Conservation (phyloP, 2,888 invertebrate genomes). For the Hoplodrina blanda region DNA sequence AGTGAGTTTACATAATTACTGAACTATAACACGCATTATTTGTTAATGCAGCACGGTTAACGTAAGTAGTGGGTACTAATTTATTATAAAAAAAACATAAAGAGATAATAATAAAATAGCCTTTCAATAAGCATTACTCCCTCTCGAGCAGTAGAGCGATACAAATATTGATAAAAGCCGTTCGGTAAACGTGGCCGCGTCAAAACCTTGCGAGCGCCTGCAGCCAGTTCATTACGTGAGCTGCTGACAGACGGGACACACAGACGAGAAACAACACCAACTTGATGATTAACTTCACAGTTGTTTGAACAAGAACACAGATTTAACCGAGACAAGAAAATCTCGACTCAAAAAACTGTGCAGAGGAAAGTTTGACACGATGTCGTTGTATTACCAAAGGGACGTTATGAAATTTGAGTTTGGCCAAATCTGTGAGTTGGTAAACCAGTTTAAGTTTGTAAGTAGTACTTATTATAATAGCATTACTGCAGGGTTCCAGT, state of each 20-base stretch:
- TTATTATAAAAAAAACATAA: too few relatives aligned
- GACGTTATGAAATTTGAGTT: not conserved
- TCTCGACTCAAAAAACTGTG: not conserved
- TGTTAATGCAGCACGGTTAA: too few relatives aligned
- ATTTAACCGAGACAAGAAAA: not conserved
- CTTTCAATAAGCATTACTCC: conserved; percentile 2
- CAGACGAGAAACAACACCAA: conserved; percentile 15
- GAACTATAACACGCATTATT: too few relatives aligned
- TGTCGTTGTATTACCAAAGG: not conserved
- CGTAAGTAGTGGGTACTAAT: too few relatives aligned
- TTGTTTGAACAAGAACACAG: not conserved
- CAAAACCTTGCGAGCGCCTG: conserved; percentile 69
- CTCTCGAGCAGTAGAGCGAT: conserved; percentile 33
- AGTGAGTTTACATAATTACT: too few relatives aligned
- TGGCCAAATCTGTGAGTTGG: too few relatives aligned
- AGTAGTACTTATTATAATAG: too few relatives aligned
- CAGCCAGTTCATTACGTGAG: conserved; percentile 77
- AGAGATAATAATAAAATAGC: not conserved
- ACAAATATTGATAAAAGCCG: conserved; percentile 68
- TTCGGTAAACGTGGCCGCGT: conserved; percentile 69
- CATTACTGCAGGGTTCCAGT: too few relatives aligned
- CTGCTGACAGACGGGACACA: conserved; percentile 64
- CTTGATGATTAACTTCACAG: not conserved
- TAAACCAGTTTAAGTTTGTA: too few relatives aligned
- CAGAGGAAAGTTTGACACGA: not conserved